A percentile compares a stretch with the other conserved stretches of the same genome.
Evolutionary conservation across 1,140 invertebrate species (phyloP).

Genomic region (Ephestia elutella): DNA sequence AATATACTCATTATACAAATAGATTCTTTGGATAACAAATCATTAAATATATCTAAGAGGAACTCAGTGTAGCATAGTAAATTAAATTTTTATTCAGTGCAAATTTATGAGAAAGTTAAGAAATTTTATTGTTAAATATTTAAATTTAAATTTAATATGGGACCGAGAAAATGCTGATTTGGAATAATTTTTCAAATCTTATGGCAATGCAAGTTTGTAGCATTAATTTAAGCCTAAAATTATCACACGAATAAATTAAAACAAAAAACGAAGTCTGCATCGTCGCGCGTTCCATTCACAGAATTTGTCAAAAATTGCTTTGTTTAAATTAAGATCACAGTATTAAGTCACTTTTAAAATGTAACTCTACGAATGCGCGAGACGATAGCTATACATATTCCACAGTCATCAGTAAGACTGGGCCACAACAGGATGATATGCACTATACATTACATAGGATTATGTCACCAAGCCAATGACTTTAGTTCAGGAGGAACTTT

Average conservation of each 20-base stretch:
- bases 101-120: neutral
- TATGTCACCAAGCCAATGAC: conserved; percentile 47
- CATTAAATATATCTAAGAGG: conserved; percentile 68
- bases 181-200: conserved; percentile 49
- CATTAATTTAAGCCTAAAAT: conserved; percentile 59
- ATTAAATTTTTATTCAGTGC: conserved; percentile 36
- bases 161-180: conserved; percentile 56
- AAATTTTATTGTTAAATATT: conserved; percentile 18
- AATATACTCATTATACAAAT: conserved; percentile 56
- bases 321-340: conserved; percentile 74
- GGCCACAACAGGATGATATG: conserved; percentile 46
- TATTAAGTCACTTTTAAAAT: conserved; percentile 72
- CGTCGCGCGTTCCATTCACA: conserved; percentile 54
- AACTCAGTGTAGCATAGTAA: conserved; percentile 65
- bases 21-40: conserved; percentile 72
- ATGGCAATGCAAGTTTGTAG: conserved; percentile 58
- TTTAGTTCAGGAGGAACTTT: conserved; percentile 29
- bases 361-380: conserved; percentile 61
- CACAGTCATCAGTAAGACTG: conserved; percentile 65
- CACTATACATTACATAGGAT: conserved; percentile 44
- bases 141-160: conserved; percentile 26
- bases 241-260: conserved; percentile 65
- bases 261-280: conserved; percentile 52
- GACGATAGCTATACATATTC: conserved; percentile 67
- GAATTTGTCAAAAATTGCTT: conserved; percentile 69